Percentiles rank a stretch among this genome's conserved stretches.
Evolutionary conservation across 1,140 invertebrate genomes (phyloP).

Genomic region (Drosophila prosaltans): DNA sequence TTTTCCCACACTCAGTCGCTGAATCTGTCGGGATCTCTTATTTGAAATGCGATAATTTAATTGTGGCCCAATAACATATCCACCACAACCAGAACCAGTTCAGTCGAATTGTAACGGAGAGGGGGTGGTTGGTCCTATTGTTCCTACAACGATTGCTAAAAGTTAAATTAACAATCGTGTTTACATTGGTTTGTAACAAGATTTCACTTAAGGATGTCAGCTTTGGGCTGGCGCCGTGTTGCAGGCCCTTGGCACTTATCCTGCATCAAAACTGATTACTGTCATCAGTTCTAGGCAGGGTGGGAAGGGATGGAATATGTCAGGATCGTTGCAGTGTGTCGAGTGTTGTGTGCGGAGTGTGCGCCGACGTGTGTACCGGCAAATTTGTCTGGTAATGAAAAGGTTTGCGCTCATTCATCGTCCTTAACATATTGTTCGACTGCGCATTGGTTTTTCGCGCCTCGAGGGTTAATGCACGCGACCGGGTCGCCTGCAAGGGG

Average conservation of each 20-base stretch:
- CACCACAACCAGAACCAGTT: constrained; percentile 35
- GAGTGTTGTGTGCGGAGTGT: constrained; percentile 47
- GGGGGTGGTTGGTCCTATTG: constrained; percentile 21
- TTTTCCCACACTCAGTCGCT: constrained; percentile 66
- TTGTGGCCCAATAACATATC: constrained; percentile 75
- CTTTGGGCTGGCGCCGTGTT: constrained; percentile 47
- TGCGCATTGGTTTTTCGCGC: constrained; percentile 78
- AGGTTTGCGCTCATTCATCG: constrained; percentile 78
- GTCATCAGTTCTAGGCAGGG: constrained; percentile 60
- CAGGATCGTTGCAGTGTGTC: constrained; percentile 10
- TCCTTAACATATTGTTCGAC: constrained; percentile 67
- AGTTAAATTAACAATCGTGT: constrained; percentile 83
- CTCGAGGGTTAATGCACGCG: constrained; percentile 69
- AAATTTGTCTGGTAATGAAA: constrained; percentile 79
- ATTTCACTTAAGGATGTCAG: constrained; percentile 83
- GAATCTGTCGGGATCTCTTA: constrained; percentile 48
- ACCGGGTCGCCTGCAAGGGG: constrained; percentile 45
- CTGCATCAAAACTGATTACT: constrained; percentile 80
- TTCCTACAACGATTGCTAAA: constrained; percentile 59
- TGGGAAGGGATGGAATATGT: constrained; percentile 8
- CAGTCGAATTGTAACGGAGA: not conserved
- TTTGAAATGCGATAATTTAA: constrained; percentile 82
- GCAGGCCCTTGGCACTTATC: constrained; percentile 46
- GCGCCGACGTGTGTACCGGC: constrained; percentile 68
- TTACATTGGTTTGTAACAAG: constrained; percentile 83